phyloP scores from a whole-genome alignment of 2,797 vertebrate species.

The Notoglanidium macrostoma region DNA sequence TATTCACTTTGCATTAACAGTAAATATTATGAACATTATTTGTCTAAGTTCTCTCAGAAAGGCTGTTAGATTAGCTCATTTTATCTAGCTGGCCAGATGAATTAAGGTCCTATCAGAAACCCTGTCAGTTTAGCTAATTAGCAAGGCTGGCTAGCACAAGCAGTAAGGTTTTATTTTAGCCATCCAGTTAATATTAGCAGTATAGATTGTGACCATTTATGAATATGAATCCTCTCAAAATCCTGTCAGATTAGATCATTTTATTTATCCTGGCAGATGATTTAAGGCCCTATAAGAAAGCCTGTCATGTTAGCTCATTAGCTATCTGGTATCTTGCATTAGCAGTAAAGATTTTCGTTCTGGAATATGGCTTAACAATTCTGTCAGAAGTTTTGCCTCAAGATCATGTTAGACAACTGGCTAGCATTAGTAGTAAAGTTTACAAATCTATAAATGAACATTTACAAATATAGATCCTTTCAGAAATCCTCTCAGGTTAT shows the following conservation, averaged over 20 bases:
- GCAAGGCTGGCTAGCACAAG: too few relatives aligned
- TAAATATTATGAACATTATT: neutral
- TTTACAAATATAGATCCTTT: neutral
- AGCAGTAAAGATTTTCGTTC: neutral
- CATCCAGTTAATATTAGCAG: neutral
- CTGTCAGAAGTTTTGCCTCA: neutral
- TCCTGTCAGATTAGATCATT: neutral
- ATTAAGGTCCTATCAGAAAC: too few relatives aligned
- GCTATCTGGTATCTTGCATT: neutral
- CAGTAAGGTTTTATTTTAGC: neutral
- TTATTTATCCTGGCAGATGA: neutral
- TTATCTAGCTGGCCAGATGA: too few relatives aligned
- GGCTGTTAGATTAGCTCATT: too few relatives aligned
- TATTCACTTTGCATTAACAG: neutral
- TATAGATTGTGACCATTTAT: neutral
- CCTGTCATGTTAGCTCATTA: neutral
- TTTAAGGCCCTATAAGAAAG: neutral
- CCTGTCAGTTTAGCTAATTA: too few relatives aligned
- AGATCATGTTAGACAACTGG: neutral
- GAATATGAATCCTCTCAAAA: neutral
- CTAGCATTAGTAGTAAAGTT: neutral
- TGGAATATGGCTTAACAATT: neutral
- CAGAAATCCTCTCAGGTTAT: neutral
- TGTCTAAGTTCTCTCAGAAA: neutral
- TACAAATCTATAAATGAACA: neutral